These are phyloP conservation scores for Siderastrea radians DNA, from an alignment of 92 coral and sea anemone species.

Conservation along the genomic window DNA sequence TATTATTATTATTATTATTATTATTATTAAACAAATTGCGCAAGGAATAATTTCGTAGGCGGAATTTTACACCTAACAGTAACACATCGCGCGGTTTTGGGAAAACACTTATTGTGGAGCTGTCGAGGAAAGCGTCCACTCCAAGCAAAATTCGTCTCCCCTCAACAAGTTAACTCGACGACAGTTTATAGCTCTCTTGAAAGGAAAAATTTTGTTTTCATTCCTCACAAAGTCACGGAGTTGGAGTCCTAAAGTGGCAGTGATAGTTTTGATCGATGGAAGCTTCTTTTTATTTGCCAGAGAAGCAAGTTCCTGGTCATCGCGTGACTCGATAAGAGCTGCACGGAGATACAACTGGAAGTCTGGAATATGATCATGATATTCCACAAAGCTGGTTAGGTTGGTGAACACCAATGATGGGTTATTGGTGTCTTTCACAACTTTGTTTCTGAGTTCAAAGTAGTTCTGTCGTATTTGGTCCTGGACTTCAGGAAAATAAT, in stretches of 20 bases:
- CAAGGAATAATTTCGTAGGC: too few species aligned
- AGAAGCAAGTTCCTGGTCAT: constrained; percentile 6
- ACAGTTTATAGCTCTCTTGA: constrained; percentile 69
- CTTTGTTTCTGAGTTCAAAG: neutral
- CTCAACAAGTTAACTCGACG: constrained; percentile 31
- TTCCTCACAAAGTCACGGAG: constrained; percentile 67
- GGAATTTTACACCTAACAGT: too few species aligned
- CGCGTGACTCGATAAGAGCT: constrained; percentile 31
- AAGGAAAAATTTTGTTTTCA: constrained; percentile 69
- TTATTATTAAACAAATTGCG: too few species aligned
- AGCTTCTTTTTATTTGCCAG: constrained; percentile 16
- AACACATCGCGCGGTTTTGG: too few species aligned
- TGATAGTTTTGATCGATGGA: constrained; percentile 37
- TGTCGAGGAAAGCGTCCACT: constrained; percentile 16
- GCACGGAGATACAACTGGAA: constrained; percentile 73
- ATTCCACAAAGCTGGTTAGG: constrained; percentile 48
- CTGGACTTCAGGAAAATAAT: constrained; percentile 1
- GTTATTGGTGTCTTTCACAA: constrained; percentile 69
- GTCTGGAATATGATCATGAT: constrained; percentile 42
- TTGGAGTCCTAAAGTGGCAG: constrained; percentile 54
- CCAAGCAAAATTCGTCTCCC: constrained; percentile 59
- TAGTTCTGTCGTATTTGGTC: too few species aligned
- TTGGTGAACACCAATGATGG: constrained; percentile 41
- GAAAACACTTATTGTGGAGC: too few species aligned
- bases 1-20: too few species aligned